Evolutionary conservation across 2,888 invertebrate species (phyloP).

Genomic region (Macrosiphum euphorbiae): DNA sequence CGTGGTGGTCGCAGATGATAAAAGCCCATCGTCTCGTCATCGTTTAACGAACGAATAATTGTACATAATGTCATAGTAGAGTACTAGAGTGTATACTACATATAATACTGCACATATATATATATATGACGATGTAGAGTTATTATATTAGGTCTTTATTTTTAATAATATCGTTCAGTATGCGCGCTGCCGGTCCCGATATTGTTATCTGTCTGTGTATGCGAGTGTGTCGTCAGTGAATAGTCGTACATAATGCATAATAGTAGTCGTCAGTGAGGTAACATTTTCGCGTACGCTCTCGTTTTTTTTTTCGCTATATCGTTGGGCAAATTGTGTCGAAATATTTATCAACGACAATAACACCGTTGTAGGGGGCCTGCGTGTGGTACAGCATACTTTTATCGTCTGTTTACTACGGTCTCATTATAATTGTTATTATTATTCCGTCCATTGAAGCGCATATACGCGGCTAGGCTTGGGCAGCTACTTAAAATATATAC

Average conservation of each 20-base stretch:
- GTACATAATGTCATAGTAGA: not conserved
- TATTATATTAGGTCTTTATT: not conserved
- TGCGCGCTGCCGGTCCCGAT: not conserved
- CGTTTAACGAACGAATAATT: conserved; percentile 39
- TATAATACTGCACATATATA: not conserved
- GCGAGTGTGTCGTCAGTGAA: not conserved
- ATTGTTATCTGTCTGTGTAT: not conserved
- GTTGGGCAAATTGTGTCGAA: not conserved
- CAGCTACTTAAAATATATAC: not conserved
- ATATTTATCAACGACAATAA: not conserved
- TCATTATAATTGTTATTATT: not conserved
- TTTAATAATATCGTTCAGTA: not conserved
- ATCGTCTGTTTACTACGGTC: not conserved
- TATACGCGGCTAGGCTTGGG: not conserved
- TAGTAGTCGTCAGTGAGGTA: not conserved
- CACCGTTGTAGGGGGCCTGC: not conserved
- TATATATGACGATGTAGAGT: not conserved
- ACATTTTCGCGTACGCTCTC: not conserved
- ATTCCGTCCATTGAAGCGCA: not conserved
- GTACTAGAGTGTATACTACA: too few relatives aligned
- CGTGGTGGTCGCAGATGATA: not conserved
- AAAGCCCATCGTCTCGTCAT: conserved; percentile 33
- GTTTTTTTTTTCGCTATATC: not conserved
- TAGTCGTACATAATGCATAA: conserved; percentile 6
- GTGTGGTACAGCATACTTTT: not conserved